Base-by-base conservation (phyloP, 2,797 vertebrate genomes). In the Glyptemys insculpta region DNA sequence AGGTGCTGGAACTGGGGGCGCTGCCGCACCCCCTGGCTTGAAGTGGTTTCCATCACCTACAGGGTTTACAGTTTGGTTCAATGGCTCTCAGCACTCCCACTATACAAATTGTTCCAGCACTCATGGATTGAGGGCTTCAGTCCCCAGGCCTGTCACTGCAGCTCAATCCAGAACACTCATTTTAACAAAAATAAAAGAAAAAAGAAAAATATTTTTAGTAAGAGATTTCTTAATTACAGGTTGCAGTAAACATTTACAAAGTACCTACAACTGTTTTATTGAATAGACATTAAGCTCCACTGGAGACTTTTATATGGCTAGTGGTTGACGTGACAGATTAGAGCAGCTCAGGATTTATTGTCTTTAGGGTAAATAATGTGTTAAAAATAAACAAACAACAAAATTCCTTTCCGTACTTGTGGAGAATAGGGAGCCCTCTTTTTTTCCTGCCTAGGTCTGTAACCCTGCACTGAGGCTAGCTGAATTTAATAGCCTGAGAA, bases 361-460 rank as follows among this genome's bases (percentile, higher is more conserved):
- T 91, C 84, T 94, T 50, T 54, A 47, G 25, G 47, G 49, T 57
- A 25, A 95, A 92, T 85, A 59, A 41, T 59, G 11, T 87, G 83
- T 85, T 95, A 95, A 87, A 95, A 53, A 53, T 4, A 54, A 97
- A 96, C 82, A 96, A 96, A 96, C 54, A 96, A 94, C 92, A 94
- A 92, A 89, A 86, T 6, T 41, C 49, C 29, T 79, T 79, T 47
- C 34, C 68, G 50, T 25, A 9, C 19, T 82, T 87, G 18, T 85
- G 79, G 93, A 68, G 86, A 92, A 82, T 25, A 62, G 49, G 79
- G 52, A 92, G n/a, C 19, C 56, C 53, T 1, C 56, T 93, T 92
- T 65, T n/a, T 8, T 86, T 65, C 25, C 21, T 86, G 5, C 76
- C 56, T 53, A 80, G 47, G 65, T 87, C 82, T 92, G 19, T 62